Evolutionary conservation across 2,797 vertebrate species (phyloP).

Genomic region (Xenentodon cancila): DNA sequence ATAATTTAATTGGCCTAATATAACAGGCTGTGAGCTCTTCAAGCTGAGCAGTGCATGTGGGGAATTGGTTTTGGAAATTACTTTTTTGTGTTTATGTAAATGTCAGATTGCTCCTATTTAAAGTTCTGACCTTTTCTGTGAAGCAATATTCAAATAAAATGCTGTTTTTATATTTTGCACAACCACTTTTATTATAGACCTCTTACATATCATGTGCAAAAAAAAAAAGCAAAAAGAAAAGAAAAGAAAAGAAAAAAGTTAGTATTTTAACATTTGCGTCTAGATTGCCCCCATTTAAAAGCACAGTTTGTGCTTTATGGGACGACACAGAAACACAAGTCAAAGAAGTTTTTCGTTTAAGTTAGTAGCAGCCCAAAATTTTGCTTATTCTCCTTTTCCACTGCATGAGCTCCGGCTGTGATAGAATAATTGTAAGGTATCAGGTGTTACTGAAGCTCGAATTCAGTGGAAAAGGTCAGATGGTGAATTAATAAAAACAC

Average conservation of each 20-base stretch:
- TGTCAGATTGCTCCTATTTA: slow-evolving; percentile 65
- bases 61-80: slow-evolving; percentile 70
- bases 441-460: slow-evolving; percentile 51
- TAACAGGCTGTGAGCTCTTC: slow-evolving; percentile 55
- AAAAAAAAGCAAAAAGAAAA: not conserved
- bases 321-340: slow-evolving; percentile 16
- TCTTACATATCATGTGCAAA: slow-evolving; percentile 8
- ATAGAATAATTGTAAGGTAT: slow-evolving; percentile 45
- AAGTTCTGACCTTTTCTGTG: slow-evolving; percentile 56
- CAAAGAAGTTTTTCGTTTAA: slow-evolving; percentile 9
- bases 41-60: slow-evolving; percentile 50
- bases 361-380: slow-evolving; percentile 22
- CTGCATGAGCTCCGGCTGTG: slow-evolving; percentile 16
- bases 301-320: slow-evolving; percentile 9
- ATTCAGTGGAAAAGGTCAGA: slow-evolving; percentile 70
- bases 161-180: slow-evolving; percentile 46
- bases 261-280: not conserved
- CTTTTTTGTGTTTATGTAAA: slow-evolving; percentile 69
- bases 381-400: slow-evolving; percentile 11
- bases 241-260: not conserved
- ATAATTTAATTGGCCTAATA: slow-evolving; percentile 65
- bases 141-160: slow-evolving; percentile 66
- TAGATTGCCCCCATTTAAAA: slow-evolving; percentile 11
- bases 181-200: slow-evolving; percentile 44
- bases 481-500: slow-evolving; percentile 76